Base-by-base conservation (phyloP, 2,888 invertebrate species). In the Bombylius discolor region DNA sequence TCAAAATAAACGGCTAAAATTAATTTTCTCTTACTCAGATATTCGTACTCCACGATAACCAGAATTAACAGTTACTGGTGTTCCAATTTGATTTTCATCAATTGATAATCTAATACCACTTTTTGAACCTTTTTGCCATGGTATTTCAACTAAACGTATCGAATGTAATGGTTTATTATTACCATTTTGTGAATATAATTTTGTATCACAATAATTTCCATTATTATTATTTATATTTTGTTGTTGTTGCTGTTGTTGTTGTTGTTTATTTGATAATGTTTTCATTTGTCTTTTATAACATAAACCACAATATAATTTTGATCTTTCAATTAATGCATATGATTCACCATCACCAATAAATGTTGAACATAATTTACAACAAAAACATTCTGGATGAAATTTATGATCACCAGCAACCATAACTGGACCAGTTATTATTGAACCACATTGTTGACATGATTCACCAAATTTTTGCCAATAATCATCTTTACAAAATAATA, bases 351-450 rank as follows among this genome's bases (percentile, higher is more conserved):
- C 93, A 59, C 93, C 95, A 64, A 95, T 89, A 70, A 87, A 91
- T 5, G 83, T 79, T 42, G 81, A 79, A 73, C 95, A 95, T 39
- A 82, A 81, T 51, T 79, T 79, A 71, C 95, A 96, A 66, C 87
- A 84, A 75, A 95, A 95, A 76, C 95, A 95, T 78, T 95, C 95
- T 49, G 94, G 93, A 76, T 96, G 95, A 77, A 93, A 95, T 72
- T 91, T 90, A 76, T 93, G 93, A 68, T 90, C 90, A 39, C 94
- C 95, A 32, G 94, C 94, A 60, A 92, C 84, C 94, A 95, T 94
- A 61, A 93, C 90, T 34, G 94, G 93, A 0, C 94, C 94, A 1
- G 90, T 72, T 49, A 74, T 74, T 4, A 73, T 67, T 49, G 68
- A 63, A 57, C 83, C 81, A 73, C 94, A 95, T 67, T 90, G 87